Evolutionary conservation across 2,797 vertebrate genomes (phyloP).

Genomic region (Apodemus agrarius): DNA sequence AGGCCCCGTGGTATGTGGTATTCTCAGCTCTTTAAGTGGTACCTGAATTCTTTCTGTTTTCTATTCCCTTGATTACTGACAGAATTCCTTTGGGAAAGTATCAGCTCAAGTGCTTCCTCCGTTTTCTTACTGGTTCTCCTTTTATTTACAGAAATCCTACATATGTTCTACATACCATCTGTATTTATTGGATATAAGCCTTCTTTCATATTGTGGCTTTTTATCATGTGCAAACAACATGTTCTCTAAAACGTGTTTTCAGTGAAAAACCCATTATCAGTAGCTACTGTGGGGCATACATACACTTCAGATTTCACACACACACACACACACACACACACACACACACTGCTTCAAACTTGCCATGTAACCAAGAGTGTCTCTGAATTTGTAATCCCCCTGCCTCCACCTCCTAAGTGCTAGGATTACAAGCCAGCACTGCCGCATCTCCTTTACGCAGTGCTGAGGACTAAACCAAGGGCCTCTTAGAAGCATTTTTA

Average conservation of each 20-base stretch:
- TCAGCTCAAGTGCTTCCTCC: slow-evolving; percentile 17
- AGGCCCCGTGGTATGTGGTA: neutral
- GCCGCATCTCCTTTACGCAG: neutral
- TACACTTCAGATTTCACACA: neutral
- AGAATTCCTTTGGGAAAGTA: slow-evolving; percentile 33
- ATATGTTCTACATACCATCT: neutral
- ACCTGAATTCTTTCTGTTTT: slow-evolving; percentile 32
- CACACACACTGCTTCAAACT: neutral
- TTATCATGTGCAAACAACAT: neutral
- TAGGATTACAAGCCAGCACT: neutral
- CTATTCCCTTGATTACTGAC: slow-evolving; percentile 21
- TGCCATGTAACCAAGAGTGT: neutral
- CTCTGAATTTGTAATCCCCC: neutral
- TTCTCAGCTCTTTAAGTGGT: neutral
- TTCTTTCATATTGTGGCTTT: slow-evolving; percentile 9
- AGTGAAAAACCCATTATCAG: neutral
- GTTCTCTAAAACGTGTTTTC: slow-evolving; percentile 42
- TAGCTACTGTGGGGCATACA: neutral
- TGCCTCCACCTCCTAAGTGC: neutral
- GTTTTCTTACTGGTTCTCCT: neutral
- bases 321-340: neutral
- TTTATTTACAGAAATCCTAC: slow-evolving; percentile 27
- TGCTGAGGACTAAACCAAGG: neutral
- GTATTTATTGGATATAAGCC: slow-evolving; percentile 5
- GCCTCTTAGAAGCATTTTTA: neutral